Evolutionary conservation across 2,888 invertebrate species (phyloP).

Genomic region (Charanyca ferruginea): DNA sequence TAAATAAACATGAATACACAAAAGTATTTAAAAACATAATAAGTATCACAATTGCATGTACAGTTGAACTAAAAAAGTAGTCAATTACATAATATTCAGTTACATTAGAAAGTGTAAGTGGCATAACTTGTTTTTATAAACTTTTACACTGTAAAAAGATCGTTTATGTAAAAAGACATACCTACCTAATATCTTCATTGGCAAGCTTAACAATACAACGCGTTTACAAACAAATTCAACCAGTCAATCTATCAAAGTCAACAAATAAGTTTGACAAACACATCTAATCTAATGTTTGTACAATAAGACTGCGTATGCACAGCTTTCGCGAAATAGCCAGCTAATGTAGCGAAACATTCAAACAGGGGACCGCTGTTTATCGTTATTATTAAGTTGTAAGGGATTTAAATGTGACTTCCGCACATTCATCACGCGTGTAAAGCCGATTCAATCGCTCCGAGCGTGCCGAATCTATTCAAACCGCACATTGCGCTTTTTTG

Average conservation of each 20-base stretch:
- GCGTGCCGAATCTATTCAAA: conserved; percentile 85
- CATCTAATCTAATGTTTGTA: conserved; percentile 80
- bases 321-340: conserved; percentile 84
- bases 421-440: conserved; percentile 83
- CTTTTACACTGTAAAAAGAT: neutral
- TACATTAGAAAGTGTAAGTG: neutral
- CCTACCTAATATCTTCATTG: conserved; percentile 4
- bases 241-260: conserved; percentile 81
- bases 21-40: too few species aligned
- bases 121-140: neutral
- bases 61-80: neutral
- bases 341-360: conserved; percentile 88
- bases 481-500: conserved; percentile 75
- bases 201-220: conserved; percentile 28
- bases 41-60: too few species aligned
- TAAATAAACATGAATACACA: too few species aligned
- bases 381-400: conserved; percentile 88
- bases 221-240: conserved; percentile 29
- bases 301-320: conserved; percentile 78
- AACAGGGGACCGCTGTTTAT: conserved; percentile 87
- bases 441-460: conserved; percentile 74
- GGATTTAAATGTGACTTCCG: conserved; percentile 85
- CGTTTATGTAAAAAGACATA: neutral
- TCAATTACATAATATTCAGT: neutral
- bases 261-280: conserved; percentile 84